Base-by-base conservation (phyloP, 2,888 invertebrate species). In the Nomada hirtipes region DNA sequence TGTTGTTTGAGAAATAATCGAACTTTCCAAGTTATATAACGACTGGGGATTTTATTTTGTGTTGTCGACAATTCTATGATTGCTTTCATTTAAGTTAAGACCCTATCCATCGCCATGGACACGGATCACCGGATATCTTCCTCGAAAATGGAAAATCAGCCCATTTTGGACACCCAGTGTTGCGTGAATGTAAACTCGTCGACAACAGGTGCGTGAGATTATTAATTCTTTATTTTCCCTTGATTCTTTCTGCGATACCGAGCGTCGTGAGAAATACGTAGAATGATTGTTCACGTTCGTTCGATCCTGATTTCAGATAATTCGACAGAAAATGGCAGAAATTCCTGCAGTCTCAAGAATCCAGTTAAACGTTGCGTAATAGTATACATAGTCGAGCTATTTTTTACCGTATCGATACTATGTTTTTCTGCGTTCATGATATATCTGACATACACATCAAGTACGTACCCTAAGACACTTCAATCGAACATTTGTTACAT, bases 91-190 rank as follows among this genome's bases (percentile, higher is more conserved):
- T 26, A 79, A 79, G 26, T 71, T 52, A 11, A 4, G 13, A 53
- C 36, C 7, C 36, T 36, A 4, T 36, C 18, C 26, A 3, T 42
- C 44, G 2, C n/a, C 26, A 76, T 81, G 82, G 50, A 63, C 4
- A 64, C 36, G 3, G 44, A 59, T 13, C 59, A 20, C 53, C 64
- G 70, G 36, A 60, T 50, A 10, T n/a, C 42, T n/a, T 9, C 53
- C 2, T 53, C 73, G 63, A 76, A 87, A 18, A 10, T 82, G 55
- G 73, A 81, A 20, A 63, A 77, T 15, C 7, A 72, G 29, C 82
- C 82, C 3, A 82, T 60, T 29, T 69, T 79, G 10, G 26, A 77
- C 20, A 23, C 52, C 47, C 57, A 72, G 36, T 85, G 82, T 29
- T 68, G 70, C 60, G 57, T 69, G 23, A 72, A 76, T 13, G 11